These are phyloP conservation scores for Dicyrtomina minuta DNA, from an alignment of 2,888 invertebrate species.

Conservation along the genomic window DNA sequence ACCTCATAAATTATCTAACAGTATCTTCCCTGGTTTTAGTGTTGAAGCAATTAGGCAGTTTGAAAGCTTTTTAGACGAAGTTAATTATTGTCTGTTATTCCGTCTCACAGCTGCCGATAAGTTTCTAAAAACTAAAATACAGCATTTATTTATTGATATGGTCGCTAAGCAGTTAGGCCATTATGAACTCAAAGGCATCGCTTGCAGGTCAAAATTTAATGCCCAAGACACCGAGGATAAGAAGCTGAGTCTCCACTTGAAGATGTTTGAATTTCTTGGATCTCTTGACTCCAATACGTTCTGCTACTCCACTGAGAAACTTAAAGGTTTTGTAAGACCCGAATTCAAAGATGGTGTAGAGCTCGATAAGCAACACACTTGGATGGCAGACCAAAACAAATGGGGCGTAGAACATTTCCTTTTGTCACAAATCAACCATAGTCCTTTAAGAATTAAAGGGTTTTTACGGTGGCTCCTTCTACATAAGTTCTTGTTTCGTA, in stretches of 20 bases:
- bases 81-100: neutral
- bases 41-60: no score
- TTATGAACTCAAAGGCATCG: neutral
- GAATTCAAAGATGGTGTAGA: neutral
- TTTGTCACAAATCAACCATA: neutral
- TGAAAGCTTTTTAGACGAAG: no score
- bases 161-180: neutral
- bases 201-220: no score
- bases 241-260: neutral
- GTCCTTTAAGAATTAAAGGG: slow-evolving; percentile 8
- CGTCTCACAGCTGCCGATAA: slow-evolving; percentile 29
- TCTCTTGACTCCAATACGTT: neutral
- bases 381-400: neutral
- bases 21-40: no score
- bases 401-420: neutral
- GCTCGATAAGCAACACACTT: neutral
- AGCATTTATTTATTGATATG: slow-evolving; percentile 28
- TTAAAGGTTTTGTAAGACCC: neutral
- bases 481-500: neutral
- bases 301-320: neutral
- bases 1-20: no score
- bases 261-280: neutral
- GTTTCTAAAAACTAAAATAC: slow-evolving; percentile 27
- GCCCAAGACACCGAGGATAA: neutral
- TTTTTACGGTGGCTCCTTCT: slow-evolving; percentile 9